Base-by-base conservation (phyloP, 2,888 invertebrate genomes). In the Allophyes oxyacanthae region DNA sequence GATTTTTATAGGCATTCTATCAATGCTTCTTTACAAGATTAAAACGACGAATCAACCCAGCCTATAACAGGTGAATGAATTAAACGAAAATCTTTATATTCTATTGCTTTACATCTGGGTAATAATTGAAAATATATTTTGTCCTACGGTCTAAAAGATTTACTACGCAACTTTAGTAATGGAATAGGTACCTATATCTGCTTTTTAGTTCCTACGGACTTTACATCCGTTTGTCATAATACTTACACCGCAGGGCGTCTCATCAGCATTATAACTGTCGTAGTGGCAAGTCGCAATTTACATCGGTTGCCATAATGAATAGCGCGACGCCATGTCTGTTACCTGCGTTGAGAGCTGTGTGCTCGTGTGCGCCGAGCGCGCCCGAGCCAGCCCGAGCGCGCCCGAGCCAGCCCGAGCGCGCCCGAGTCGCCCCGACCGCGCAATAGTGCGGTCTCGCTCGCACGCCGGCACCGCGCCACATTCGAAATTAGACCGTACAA, bases 241-340 rank as follows among this genome's bases (percentile, higher is more conserved):
- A 48, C 49, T 50, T 40, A 54, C 64, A 43, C 34, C 28, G 28
- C 6, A 6, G 8, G 7, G 20, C 10, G 45, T 34, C 78, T 36
- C 62, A 81, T 85, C 86, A 81, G 77, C 46, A 60, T 10, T 54
- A 58, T 20, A 20, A 4, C 20, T 20, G 20, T 20, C 26, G 25
- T 77, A 72, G 48, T 56, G 77, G 55, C 44, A 28, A 53, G 50
- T 68, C 59, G 78, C 78, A 80, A 78, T 77, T 80, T 82, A 72
- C 81, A 78, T 80, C 78, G 79, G 72, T 62, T 78, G 81, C 79
- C 82, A 75, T 82, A 83, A 84, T 85, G 85, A 86, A 84, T 82
- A 84, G 81, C 83, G 87, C 83, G 87, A 86, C 87, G 88, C 86
- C 87, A 87, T 87, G 85, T 87, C 87, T 86, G 84, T 81, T 84